phyloP scores from a whole-genome alignment of 2,113 vertebrate genomes.

The Anas platyrhynchos region DNA sequence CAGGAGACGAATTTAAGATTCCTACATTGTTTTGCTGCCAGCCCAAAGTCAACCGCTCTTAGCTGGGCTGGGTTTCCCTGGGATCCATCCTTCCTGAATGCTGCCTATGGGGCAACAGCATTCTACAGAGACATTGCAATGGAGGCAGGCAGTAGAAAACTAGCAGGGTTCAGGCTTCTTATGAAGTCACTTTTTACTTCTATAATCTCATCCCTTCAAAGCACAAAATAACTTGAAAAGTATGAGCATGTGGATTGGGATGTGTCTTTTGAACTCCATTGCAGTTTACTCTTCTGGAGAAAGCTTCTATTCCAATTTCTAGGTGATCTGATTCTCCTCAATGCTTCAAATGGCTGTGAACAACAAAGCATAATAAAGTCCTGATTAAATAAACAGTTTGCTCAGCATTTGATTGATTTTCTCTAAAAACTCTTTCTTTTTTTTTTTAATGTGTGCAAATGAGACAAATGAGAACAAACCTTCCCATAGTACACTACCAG shows the following conservation, averaged over 20 bases:
- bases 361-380: neutral
- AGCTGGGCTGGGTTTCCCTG: neutral
- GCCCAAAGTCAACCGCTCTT: neutral
- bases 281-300: neutral
- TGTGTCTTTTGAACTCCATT: neutral
- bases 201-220: neutral
- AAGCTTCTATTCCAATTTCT: neutral
- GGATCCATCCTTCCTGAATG: neutral
- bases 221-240: neutral
- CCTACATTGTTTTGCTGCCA: neutral
- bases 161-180: neutral
- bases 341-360: neutral
- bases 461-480: neutral
- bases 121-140: neutral
- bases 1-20: constrained; percentile 10
- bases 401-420: neutral
- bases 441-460: neutral
- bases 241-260: neutral
- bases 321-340: neutral
- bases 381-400: neutral
- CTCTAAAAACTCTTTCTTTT: neutral
- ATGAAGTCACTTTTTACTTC: neutral
- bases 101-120: neutral
- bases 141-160: neutral
- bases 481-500: neutral